These are phyloP conservation scores for Dicrostonyx torquatus DNA, from an alignment of 2,797 vertebrate genomes.

Conservation along the genomic window DNA sequence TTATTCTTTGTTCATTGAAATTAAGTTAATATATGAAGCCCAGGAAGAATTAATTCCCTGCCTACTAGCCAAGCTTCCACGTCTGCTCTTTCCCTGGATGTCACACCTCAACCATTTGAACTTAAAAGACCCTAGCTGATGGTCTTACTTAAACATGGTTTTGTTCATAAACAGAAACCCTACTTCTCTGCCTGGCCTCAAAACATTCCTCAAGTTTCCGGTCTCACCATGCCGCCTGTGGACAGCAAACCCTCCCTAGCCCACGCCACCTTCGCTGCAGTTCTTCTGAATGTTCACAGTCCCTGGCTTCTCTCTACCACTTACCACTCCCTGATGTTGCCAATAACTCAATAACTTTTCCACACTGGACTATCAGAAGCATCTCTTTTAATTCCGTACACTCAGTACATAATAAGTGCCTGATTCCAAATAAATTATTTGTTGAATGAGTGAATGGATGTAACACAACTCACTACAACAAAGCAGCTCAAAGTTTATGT, in stretches of 20 bases:
- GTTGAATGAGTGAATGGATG: background rate
- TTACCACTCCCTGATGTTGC: background rate
- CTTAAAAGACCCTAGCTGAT: background rate
- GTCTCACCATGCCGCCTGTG: background rate
- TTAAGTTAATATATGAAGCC: background rate
- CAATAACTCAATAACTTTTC: constrained; percentile 6
- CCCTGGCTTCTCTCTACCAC: background rate
- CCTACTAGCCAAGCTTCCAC: background rate
- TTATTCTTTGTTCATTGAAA: constrained; percentile 25
- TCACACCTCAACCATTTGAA: background rate
- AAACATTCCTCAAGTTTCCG: constrained; percentile 40
- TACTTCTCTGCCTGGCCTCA: background rate
- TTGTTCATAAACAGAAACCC: background rate
- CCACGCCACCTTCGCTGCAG: background rate
- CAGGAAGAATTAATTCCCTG: background rate
- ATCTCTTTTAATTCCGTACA: background rate
- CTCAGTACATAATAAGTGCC: background rate
- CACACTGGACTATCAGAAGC: background rate
- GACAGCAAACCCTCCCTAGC: background rate
- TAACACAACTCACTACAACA: background rate
- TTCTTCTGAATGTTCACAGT: background rate
- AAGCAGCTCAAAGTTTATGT: constrained; percentile 11
- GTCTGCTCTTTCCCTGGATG: background rate
- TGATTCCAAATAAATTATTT: constrained; percentile 20
- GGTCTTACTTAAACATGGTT: background rate